Conservation (phyloP, 2,113 vertebrate species). For the Equus przewalskii region DNA sequence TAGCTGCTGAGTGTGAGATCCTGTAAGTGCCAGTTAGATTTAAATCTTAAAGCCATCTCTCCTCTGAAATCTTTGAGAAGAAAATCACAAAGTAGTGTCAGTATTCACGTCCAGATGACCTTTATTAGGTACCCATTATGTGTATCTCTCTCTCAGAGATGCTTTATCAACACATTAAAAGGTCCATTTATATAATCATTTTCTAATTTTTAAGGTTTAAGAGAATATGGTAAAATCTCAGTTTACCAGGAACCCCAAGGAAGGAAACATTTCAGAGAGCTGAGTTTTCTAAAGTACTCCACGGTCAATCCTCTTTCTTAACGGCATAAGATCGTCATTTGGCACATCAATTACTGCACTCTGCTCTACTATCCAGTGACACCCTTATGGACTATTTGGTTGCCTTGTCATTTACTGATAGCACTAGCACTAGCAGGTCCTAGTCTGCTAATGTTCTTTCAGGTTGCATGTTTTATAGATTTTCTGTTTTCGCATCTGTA, state of each 20-base stretch:
- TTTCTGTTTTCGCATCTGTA: constrained; percentile 73
- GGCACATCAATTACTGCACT: constrained; percentile 26
- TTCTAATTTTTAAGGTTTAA: constrained; percentile 36
- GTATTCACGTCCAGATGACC: neutral
- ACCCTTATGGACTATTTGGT: neutral
- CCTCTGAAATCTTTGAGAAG: constrained; percentile 58
- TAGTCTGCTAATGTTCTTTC: constrained; percentile 60
- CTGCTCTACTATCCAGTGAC: constrained; percentile 4
- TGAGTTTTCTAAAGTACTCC: neutral
- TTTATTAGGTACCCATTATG: neutral
- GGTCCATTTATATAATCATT: neutral
- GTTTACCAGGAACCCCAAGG: neutral
- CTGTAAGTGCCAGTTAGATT: neutral
- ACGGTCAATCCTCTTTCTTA: neutral
- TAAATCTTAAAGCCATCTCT: constrained; percentile 24
- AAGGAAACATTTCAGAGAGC: neutral
- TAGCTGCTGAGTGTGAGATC: neutral
- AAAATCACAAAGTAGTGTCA: neutral
- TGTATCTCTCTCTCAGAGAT: neutral
- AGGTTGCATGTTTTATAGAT: constrained; percentile 72
- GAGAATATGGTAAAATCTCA: neutral
- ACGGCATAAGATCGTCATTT: constrained; percentile 38
- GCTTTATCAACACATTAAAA: constrained; percentile 45
- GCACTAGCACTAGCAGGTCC: neutral
- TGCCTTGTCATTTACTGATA: constrained; percentile 70